phyloP scores from a whole-genome alignment of 2,113 vertebrate species.

The Notothenia rossii region DNA sequence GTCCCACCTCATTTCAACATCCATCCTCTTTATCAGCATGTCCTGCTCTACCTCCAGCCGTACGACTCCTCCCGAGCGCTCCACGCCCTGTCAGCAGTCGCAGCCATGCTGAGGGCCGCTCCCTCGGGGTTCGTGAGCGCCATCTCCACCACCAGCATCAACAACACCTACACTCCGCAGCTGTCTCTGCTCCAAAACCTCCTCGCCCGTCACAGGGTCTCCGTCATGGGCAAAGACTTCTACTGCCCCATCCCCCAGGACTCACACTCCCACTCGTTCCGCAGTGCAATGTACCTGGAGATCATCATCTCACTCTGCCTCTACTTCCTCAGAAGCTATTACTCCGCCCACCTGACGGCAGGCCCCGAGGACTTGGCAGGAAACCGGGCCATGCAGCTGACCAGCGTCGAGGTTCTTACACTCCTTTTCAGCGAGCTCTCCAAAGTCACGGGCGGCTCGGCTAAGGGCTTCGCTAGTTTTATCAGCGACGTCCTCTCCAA shows the following conservation, averaged over 20 bases:
- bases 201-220: conserved; percentile 95
- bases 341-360: conserved; percentile 92
- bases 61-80: conserved; percentile 97
- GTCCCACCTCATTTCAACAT: conserved; percentile 88
- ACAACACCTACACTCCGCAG: conserved; percentile 96
- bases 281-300: conserved; percentile 99
- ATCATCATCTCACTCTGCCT: conserved; percentile 97
- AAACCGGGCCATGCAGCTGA: conserved; percentile 98
- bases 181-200: conserved; percentile 97
- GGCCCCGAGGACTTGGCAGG: conserved; percentile 93
- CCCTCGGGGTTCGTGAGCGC: conserved; percentile 94
- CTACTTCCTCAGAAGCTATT: conserved; percentile 96
- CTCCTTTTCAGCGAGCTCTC: conserved; percentile 94
- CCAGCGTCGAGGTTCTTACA: conserved; percentile 95
- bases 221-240: conserved; percentile 99
- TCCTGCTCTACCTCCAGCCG: conserved; percentile 96
- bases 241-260: conserved; percentile 96
- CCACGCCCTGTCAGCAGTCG: conserved; percentile 94
- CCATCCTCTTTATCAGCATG: conserved; percentile 97
- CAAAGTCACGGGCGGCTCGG: conserved; percentile 94
- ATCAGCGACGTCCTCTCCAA: conserved; percentile 97
- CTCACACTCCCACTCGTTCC: conserved; percentile 94
- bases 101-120: conserved; percentile 93
- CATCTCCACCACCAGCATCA: conserved; percentile 98
- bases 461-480: conserved; percentile 97